A percentile compares a stretch with the other conserved stretches of the same genome.
Evolutionary conservation across 1,140 invertebrate genomes (phyloP).

Genomic region (Bombus impatiens): DNA sequence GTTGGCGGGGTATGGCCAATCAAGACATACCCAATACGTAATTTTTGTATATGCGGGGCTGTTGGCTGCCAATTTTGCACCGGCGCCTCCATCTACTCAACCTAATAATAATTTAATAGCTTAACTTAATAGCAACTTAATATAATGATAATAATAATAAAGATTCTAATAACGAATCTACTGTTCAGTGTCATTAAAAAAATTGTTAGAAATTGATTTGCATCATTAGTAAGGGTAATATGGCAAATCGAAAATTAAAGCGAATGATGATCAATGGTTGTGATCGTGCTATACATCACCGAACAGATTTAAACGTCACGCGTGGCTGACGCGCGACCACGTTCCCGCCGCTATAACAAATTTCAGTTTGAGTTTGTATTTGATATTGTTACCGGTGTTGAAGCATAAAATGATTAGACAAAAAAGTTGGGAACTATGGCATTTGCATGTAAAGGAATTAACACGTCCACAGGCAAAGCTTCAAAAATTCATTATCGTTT

Average conservation of each 20-base stretch:
- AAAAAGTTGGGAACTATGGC: neutral
- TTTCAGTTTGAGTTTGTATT: neutral
- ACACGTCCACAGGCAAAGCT: neutral
- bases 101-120: no score
- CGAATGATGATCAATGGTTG: neutral
- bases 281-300: neutral
- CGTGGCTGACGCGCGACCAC: neutral
- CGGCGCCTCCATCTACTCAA: slow-evolving; percentile 75
- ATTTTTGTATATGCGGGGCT: slow-evolving; percentile 83
- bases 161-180: accelerated
- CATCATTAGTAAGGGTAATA: neutral
- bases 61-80: slow-evolving; percentile 82
- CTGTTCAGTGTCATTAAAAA: accelerated
- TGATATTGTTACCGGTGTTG: neutral
- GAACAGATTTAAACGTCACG: neutral
- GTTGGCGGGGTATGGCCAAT: slow-evolving; percentile 84
- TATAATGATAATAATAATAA: no score
- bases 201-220: no score
- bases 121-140: no score
- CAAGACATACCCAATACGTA: slow-evolving; percentile 85
- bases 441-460: neutral
- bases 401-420: neutral
- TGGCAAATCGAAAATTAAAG: neutral
- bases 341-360: neutral
- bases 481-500: neutral